Conservation (phyloP, 2,797 vertebrate species). For the Picus viridis region DNA sequence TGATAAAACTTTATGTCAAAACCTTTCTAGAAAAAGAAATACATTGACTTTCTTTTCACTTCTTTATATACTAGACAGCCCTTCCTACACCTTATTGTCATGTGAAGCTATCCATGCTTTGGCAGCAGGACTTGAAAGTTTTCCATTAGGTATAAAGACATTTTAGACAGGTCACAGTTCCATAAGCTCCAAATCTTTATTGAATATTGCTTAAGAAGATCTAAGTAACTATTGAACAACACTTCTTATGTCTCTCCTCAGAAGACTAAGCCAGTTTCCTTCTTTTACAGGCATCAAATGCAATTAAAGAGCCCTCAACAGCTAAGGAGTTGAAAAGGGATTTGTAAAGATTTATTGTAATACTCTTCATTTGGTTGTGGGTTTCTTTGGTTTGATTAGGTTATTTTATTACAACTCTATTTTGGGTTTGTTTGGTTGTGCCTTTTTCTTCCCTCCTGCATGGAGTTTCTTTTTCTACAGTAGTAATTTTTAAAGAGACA, state of each 20-base stretch:
- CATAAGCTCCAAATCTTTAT: conserved; percentile 16
- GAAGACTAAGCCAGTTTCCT: background rate
- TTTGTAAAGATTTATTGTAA: background rate
- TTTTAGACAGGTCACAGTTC: background rate
- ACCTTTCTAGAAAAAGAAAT: background rate
- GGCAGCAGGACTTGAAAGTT: background rate
- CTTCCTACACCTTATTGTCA: background rate
- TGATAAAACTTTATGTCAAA: background rate
- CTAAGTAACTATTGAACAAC: background rate
- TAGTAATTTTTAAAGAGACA: background rate
- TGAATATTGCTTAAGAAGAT: conserved; percentile 13
- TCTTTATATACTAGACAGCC: background rate
- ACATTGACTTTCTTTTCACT: background rate
- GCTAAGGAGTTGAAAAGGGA: background rate
- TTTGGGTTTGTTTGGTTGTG: too few relatives aligned
- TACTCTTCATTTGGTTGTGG: background rate
- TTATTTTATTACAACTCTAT: too few relatives aligned
- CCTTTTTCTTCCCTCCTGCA: background rate
- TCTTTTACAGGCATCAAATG: background rate
- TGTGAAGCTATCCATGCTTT: background rate
- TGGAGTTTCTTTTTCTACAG: background rate
- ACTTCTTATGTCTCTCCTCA: background rate
- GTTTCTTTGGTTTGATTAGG: background rate
- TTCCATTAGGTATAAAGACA: background rate
- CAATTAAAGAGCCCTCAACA: accelerated